A percentile compares a stretch with the other conserved stretches of the same genome.
phyloP scores from a whole-genome alignment of 2,113 vertebrate species.

The Ciconia stormi region DNA sequence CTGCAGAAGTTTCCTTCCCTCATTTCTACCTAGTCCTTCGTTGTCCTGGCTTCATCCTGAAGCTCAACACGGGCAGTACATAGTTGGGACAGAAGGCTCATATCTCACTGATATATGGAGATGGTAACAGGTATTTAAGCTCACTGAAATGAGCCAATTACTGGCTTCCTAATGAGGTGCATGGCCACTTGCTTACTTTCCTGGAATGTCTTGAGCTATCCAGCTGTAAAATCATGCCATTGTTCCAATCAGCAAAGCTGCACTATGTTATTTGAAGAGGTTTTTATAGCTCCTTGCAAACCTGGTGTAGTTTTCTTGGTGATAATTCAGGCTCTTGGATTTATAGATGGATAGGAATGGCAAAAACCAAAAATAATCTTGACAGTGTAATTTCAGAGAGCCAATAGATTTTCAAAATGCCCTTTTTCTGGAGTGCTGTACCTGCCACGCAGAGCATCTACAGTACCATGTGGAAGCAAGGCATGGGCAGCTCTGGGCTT shows the following conservation, averaged over 20 bases:
- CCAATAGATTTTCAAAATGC: neutral
- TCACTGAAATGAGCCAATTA: neutral
- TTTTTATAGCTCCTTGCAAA: neutral
- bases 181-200: neutral
- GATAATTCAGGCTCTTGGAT: neutral
- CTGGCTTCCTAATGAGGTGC: neutral
- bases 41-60: neutral
- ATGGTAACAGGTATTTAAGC: neutral
- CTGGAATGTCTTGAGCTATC: neutral
- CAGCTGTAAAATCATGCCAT: neutral
- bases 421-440: neutral
- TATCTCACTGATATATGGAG: neutral
- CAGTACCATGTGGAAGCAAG: neutral
- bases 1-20: neutral
- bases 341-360: neutral
- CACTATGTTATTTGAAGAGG: neutral
- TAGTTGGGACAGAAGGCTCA: neutral
- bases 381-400: neutral
- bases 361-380: neutral
- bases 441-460: neutral
- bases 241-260: neutral
- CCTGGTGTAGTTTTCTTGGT: neutral
- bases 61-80: neutral
- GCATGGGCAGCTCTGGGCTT: neutral
- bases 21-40: neutral